A percentile compares a stretch with the other conserved stretches of the same genome.
These are phyloP conservation scores for Muricea muricata DNA, from an alignment of 92 coral and sea anemone genomes.

Conservation along the genomic window DNA sequence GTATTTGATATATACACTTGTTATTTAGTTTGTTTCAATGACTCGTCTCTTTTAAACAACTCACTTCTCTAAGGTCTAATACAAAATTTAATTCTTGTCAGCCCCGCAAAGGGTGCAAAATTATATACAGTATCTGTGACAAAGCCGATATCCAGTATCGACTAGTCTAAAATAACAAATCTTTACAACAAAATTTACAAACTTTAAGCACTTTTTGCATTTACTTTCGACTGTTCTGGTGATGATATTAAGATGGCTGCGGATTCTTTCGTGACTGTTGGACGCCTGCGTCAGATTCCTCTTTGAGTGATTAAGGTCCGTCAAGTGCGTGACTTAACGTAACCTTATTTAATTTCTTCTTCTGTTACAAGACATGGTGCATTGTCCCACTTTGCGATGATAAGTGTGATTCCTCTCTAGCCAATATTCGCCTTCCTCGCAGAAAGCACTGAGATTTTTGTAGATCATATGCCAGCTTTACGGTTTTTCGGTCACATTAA, in stretches of 20 bases:
- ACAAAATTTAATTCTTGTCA: background rate
- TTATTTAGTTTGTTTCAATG: background rate
- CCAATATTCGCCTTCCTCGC: background rate
- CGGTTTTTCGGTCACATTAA: background rate
- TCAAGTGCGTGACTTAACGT: background rate
- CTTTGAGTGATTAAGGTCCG: background rate
- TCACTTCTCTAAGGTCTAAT: background rate
- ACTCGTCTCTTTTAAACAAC: background rate
- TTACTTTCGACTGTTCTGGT: background rate
- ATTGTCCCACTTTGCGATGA: background rate
- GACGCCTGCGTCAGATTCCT: conserved; percentile 25
- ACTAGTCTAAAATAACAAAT: background rate
- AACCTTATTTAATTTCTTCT: background rate
- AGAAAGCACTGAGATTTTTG: background rate
- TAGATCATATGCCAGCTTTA: background rate
- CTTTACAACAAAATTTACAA: background rate
- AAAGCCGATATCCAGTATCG: background rate
- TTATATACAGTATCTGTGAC: background rate
- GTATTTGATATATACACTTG: background rate
- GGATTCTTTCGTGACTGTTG: background rate
- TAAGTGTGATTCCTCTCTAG: background rate
- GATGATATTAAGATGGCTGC: no score
- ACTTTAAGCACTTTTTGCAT: background rate
- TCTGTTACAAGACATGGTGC: background rate
- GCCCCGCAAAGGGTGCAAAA: background rate